Evolutionary conservation across 2,113 vertebrate genomes (phyloP).

Genomic region (Muntiacus reevesi): DNA sequence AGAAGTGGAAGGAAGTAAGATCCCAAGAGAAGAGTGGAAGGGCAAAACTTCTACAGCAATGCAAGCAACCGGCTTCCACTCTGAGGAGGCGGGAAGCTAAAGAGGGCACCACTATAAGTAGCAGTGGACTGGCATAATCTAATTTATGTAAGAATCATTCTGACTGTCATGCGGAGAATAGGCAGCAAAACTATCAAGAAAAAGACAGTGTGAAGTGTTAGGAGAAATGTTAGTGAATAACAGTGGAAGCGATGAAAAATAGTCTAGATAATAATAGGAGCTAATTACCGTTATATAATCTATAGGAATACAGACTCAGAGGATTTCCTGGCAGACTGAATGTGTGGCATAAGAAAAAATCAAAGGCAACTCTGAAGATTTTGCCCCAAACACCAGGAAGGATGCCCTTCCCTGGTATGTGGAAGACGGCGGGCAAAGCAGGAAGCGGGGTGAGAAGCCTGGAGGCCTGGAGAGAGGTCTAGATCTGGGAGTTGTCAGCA

Average conservation of each 20-base stretch:
- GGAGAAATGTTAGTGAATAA: background rate
- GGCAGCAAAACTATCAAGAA: background rate
- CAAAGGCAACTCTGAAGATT: background rate
- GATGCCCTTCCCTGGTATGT: background rate
- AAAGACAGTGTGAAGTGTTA: background rate
- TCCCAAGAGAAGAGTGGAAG: background rate
- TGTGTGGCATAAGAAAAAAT: too few species aligned
- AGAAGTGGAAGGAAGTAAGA: background rate
- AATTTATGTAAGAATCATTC: background rate
- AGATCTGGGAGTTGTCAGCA: background rate
- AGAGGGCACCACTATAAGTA: background rate
- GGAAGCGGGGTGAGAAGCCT: background rate
- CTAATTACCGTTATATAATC: background rate
- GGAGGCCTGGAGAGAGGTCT: background rate
- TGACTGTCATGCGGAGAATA: background rate
- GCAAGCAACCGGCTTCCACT: background rate
- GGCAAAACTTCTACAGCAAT: background rate
- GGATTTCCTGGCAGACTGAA: background rate
- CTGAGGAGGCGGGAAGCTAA: background rate
- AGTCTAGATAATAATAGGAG: background rate
- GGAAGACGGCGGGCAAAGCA: background rate
- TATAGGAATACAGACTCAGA: background rate
- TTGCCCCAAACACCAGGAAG: background rate
- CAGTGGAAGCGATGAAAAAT: background rate
- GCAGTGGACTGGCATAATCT: background rate